These are phyloP conservation scores for Lasiurus cinereus DNA, from an alignment of 2,113 vertebrate species.

Conservation along the genomic window DNA sequence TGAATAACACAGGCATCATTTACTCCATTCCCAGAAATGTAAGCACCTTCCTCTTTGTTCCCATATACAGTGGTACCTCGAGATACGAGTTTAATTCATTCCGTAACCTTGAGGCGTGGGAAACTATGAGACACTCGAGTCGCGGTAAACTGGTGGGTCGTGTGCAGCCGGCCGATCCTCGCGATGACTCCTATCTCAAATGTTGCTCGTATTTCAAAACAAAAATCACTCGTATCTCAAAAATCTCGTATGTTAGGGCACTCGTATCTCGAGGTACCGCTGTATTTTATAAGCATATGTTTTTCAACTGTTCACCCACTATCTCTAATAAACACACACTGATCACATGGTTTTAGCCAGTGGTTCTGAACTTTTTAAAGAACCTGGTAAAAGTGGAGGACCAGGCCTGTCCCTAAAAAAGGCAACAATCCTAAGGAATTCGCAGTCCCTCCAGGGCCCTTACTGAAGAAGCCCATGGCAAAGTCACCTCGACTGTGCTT, in stretches of 20 bases:
- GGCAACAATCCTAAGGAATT: not conserved
- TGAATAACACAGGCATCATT: constrained; percentile 1
- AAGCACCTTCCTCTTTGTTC: constrained; percentile 37
- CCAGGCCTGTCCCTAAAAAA: not conserved
- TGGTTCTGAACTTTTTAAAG: not conserved
- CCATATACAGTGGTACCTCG: no score
- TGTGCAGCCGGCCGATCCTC: no score
- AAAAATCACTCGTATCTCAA: no score
- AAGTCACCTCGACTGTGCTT: constrained; percentile 40
- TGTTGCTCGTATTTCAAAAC: no score
- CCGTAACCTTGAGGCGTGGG: no score
- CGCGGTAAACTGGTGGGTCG: no score
- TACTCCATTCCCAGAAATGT: constrained; percentile 36
- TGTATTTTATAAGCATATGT: constrained; percentile 44
- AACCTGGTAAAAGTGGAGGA: not conserved
- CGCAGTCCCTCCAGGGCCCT: not conserved
- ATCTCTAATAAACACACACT: not conserved
- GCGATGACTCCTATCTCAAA: no score
- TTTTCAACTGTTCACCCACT: constrained; percentile 45
- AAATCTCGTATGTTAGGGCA: no score
- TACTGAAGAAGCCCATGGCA: constrained; percentile 2
- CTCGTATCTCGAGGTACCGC: no score
- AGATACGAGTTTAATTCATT: no score
- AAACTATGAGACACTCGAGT: no score
- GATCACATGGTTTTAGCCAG: constrained; percentile 11